A percentile compares a stretch with the other conserved stretches of the same genome.
These are phyloP conservation scores for Augiades crinisus DNA, from an alignment of 2,888 invertebrate genomes.

Conservation along the genomic window DNA sequence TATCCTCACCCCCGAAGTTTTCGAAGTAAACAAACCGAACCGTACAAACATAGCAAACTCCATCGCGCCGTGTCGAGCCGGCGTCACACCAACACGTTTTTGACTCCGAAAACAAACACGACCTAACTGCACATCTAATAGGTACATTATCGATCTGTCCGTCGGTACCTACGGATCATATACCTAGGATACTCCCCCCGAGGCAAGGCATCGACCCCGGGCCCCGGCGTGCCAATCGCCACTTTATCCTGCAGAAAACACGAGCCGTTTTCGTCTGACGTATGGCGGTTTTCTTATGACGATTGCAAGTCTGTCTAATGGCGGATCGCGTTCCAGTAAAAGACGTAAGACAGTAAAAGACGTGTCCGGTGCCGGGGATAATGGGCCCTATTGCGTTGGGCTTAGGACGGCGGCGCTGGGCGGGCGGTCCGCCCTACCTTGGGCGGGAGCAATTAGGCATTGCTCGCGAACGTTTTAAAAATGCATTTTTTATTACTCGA, in stretches of 20 bases:
- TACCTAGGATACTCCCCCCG: constrained; percentile 54
- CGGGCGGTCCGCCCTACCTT: constrained; percentile 63
- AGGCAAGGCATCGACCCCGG: constrained; percentile 52
- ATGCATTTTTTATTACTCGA: constrained; percentile 58
- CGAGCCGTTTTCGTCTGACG: constrained; percentile 57
- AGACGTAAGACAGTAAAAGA: constrained; percentile 72
- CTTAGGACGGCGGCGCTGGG: constrained; percentile 47
- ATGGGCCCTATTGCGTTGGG: constrained; percentile 52
- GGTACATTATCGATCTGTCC: constrained; percentile 65
- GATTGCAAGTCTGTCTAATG: constrained; percentile 63
- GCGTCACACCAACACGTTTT: constrained; percentile 29
- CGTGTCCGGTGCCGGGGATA: constrained; percentile 52
- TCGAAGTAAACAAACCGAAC: too few species aligned
- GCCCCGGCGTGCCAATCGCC: constrained; percentile 36
- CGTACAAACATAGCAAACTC: constrained; percentile 5
- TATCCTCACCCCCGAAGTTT: too few species aligned
- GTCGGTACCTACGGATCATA: constrained; percentile 71
- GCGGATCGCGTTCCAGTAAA: constrained; percentile 59
- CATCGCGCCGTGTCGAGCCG: constrained; percentile 4
- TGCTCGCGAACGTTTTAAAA: constrained; percentile 58
- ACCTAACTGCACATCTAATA: constrained; percentile 46
- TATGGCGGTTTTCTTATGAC: constrained; percentile 59
- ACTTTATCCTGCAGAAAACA: constrained; percentile 41
- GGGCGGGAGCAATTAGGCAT: constrained; percentile 74
- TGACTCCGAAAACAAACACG: constrained; percentile 51